These are phyloP conservation scores for Ormyrus thymus DNA, from an alignment of 2,888 invertebrate genomes.

Conservation along the genomic window DNA sequence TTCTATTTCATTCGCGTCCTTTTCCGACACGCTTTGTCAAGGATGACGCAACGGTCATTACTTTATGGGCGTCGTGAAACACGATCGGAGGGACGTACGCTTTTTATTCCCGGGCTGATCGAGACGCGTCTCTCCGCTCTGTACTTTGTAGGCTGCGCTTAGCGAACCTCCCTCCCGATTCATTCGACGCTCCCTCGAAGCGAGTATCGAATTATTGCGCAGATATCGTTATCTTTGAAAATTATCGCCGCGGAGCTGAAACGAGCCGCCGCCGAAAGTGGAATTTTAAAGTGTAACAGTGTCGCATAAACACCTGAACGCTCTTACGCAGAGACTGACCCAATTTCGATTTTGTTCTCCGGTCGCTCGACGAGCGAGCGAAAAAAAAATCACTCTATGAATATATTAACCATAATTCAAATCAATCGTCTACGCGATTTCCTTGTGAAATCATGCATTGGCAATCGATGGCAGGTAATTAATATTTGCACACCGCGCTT, in stretches of 20 bases:
- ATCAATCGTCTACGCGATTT: slow-evolving; percentile 36
- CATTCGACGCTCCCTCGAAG: too few relatives aligned
- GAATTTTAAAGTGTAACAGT: background rate
- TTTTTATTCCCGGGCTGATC: slow-evolving; percentile 32
- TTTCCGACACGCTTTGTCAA: slow-evolving; percentile 3
- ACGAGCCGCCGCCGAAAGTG: too few relatives aligned
- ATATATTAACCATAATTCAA: slow-evolving; percentile 42
- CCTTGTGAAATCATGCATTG: slow-evolving; percentile 38
- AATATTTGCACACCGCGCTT: slow-evolving; percentile 33
- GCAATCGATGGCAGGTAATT: slow-evolving; percentile 45
- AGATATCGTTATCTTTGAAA: too few relatives aligned
- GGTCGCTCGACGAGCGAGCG: background rate
- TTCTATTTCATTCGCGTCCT: slow-evolving; percentile 37
- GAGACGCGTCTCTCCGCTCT: background rate
- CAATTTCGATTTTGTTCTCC: slow-evolving; percentile 15
- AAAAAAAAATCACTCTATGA: slow-evolving; percentile 14
- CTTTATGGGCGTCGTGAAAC: slow-evolving; percentile 43
- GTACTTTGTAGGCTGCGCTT: too few relatives aligned
- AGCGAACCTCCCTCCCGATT: too few relatives aligned
- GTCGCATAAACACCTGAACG: slow-evolving; percentile 1
- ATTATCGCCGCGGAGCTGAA: too few relatives aligned
- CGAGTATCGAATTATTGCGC: too few relatives aligned
- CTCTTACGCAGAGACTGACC: slow-evolving; percentile 22
- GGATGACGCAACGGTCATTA: slow-evolving; percentile 43
- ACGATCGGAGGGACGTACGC: slow-evolving; percentile 31